phyloP scores from a whole-genome alignment of 2,888 invertebrate species.

The Entomobrya multifasciata region DNA sequence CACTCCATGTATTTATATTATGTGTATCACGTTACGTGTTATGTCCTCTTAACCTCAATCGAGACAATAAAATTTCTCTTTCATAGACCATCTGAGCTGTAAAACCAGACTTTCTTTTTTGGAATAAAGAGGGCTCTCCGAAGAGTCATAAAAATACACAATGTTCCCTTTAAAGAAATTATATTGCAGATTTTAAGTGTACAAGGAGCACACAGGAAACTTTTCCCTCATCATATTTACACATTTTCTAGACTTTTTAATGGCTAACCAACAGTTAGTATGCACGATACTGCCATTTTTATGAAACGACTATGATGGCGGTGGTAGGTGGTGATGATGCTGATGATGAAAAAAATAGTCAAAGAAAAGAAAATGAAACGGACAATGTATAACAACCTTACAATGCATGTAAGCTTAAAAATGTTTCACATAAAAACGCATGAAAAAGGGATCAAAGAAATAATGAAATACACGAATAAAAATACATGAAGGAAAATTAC shows the following conservation, averaged over 20 bases:
- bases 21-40: slow-evolving; percentile 44
- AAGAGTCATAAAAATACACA: slow-evolving; percentile 67
- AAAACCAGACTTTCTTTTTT: slow-evolving; percentile 56
- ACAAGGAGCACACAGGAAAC: too few species aligned
- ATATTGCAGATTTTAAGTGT: too few species aligned
- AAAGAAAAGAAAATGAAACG: slow-evolving; percentile 14
- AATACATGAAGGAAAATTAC: slow-evolving; percentile 29
- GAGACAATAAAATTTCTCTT: slow-evolving; percentile 67
- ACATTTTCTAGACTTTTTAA: slow-evolving; percentile 19
- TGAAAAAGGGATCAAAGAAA: slow-evolving; percentile 9
- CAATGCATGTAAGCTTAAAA: too few species aligned
- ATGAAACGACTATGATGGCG: background rate
- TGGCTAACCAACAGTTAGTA: background rate
- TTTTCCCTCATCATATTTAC: slow-evolving; percentile 49
- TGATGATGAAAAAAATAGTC: background rate
- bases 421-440: slow-evolving; percentile 25
- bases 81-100: slow-evolving; percentile 55
- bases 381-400: background rate
- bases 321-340: background rate
- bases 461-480: background rate
- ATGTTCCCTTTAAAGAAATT: slow-evolving; percentile 58
- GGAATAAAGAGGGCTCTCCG: slow-evolving; percentile 49
- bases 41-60: slow-evolving; percentile 69
- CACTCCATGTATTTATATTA: slow-evolving; percentile 52
- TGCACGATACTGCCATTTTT: slow-evolving; percentile 13